These are phyloP conservation scores for Pipistrellus nathusii DNA, from an alignment of 2,797 vertebrate genomes.

Conservation along the genomic window DNA sequence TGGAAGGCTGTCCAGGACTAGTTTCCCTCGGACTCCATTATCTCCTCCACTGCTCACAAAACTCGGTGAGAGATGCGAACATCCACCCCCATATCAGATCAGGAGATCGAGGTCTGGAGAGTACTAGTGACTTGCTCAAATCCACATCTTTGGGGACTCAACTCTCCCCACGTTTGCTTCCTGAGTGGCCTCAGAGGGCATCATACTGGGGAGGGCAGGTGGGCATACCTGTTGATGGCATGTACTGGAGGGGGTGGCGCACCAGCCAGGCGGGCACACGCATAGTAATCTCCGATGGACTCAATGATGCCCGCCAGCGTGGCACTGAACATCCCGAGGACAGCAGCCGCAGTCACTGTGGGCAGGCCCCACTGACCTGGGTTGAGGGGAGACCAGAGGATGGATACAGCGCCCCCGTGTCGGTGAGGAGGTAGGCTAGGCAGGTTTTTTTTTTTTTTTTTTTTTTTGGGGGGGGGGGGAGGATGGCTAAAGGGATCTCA, in stretches of 20 bases:
- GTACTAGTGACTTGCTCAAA: neutral
- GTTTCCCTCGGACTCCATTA: neutral
- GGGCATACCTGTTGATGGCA: slow-evolving; percentile 95
- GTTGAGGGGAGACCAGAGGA: neutral
- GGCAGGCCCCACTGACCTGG: slow-evolving; percentile 98
- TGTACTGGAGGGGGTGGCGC: slow-evolving; percentile 95
- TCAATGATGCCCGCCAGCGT: slow-evolving; percentile 95
- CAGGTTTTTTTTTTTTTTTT: neutral
- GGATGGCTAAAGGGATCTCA: neutral
- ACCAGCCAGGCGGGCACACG: slow-evolving; percentile 96
- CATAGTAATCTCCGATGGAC: slow-evolving; percentile 98
- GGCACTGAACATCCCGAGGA: slow-evolving; percentile 98
- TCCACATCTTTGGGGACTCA: neutral
- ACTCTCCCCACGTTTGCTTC: neutral
- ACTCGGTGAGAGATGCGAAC: neutral
- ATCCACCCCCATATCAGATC: neutral
- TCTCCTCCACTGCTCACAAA: neutral
- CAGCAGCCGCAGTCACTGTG: slow-evolving; percentile 94
- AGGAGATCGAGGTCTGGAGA: neutral
- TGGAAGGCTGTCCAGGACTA: neutral
- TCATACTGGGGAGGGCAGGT: neutral
- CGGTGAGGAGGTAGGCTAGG: neutral
- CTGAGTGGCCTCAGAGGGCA: neutral
- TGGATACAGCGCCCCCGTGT: neutral
- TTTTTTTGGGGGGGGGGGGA: no score